Evolutionary conservation across 1,140 invertebrate genomes (phyloP), one percentile per base, ranked within the genome.

Genomic region (Archivesica marissinica): DNA sequence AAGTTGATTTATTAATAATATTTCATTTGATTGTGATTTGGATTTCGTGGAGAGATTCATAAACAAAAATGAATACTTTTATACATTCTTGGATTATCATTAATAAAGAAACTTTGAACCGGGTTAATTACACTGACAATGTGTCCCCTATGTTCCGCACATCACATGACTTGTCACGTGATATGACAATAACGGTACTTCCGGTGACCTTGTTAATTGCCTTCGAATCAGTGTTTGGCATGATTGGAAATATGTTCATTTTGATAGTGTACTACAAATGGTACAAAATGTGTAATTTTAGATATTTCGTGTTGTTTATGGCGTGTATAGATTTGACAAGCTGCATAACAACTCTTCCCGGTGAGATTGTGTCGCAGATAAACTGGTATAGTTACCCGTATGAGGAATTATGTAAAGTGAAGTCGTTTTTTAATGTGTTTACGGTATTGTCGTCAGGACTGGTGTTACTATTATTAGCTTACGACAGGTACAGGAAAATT

Each of bases 401-500:
- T 9, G 44, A 70, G 15, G 23, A 56, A 30, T 35, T 86, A n/a
- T 90, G 89, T 52, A 87, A 90, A 54, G 38, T 85, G 11, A 50
- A 87, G 17, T 59, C 86, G 28, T 85, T 80, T 35, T 78, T 88
- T 17, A 88, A 87, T 50, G 75, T 84, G 30, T 88, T 88, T 64
- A 87, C 86, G 28, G 84, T 86, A 7, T 80, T 87, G 54, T 56
- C 81, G 0, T 88, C 89, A 17, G 89, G 87, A 11, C 50, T 82
- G 33, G 86, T 81, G 23, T 56, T 90, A 41, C 33, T 89, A 1
- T 72, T 89, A 1, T 66, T 89, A 4, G 86, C 88, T 15, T 70
- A 88, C 13, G 88, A 89, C 70, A 79, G 88, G 50, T 88, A 89
- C 28, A 70, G 86, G 28, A 82, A 85, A 61, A 90, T 90, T 23